Conservation (phyloP, 2,113 vertebrate species). For the Lanius collurio region DNA sequence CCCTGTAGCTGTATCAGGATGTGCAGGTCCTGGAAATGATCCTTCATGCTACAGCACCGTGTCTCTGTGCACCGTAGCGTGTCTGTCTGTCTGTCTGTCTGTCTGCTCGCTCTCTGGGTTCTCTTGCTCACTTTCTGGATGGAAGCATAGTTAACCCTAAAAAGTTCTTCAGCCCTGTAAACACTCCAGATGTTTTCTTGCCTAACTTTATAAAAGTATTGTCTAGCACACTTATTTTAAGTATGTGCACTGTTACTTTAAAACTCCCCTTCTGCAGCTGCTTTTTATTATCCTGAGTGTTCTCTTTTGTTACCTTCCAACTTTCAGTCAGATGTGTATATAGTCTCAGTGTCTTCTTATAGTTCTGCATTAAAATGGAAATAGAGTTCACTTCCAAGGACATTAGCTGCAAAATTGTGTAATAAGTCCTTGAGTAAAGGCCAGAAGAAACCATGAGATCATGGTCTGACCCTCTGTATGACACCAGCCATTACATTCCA, state of each 20-base stretch:
- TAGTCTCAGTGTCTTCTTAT: background rate
- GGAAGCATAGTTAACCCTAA: constrained; percentile 31
- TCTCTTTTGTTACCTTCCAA: constrained; percentile 19
- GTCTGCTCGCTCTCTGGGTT: background rate
- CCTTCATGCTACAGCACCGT: background rate
- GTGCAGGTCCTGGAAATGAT: background rate
- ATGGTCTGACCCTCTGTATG: background rate
- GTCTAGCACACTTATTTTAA: background rate
- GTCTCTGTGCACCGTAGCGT: background rate
- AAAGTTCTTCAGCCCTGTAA: background rate
- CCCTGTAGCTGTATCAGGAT: background rate
- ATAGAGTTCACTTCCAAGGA: background rate
- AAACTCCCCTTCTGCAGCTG: constrained; percentile 8
- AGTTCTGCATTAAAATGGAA: constrained; percentile 20
- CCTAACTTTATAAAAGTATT: background rate
- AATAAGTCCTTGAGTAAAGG: background rate
- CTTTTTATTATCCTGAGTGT: background rate
- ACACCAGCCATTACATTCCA: background rate
- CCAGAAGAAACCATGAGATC: background rate
- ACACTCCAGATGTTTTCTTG: background rate
- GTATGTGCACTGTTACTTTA: background rate
- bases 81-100: background rate
- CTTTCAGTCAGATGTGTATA: background rate
- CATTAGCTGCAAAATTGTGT: background rate
- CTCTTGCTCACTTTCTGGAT: background rate